Evolutionary conservation across 2,797 vertebrate genomes (phyloP).

Genomic region (Siniperca undulata): DNA sequence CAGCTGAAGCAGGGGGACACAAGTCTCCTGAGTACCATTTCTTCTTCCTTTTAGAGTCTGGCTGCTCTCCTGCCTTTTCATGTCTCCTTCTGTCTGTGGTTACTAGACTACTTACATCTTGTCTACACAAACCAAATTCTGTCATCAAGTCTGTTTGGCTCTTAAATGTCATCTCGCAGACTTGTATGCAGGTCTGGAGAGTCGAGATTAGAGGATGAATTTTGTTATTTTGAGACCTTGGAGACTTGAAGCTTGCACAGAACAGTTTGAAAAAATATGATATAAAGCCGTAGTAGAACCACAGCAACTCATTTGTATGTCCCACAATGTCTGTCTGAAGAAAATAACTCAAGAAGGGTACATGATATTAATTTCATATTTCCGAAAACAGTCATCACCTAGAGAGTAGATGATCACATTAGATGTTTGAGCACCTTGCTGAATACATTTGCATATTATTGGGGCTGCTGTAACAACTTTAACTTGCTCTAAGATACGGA

Average conservation of each 20-base stretch:
- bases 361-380: conserved; percentile 23
- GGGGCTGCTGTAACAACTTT: conserved; percentile 18
- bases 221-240: conserved; percentile 32
- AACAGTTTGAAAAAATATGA: conserved; percentile 12
- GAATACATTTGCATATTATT: conserved; percentile 52
- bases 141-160: conserved; percentile 54
- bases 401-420: conserved; percentile 31
- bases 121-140: conserved; percentile 42
- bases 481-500: conserved; percentile 7
- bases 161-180: conserved; percentile 24
- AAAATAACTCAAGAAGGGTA: conserved; percentile 7
- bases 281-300: conserved; percentile 9
- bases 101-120: conserved; percentile 38
- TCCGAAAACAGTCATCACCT: conserved; percentile 19
- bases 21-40: conserved; percentile 24
- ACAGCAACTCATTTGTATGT: conserved; percentile 18
- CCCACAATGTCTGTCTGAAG: conserved; percentile 5
- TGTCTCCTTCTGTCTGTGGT: conserved; percentile 27
- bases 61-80: conserved; percentile 19
- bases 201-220: conserved; percentile 41
- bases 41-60: conserved; percentile 33
- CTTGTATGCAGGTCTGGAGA: conserved; percentile 27
- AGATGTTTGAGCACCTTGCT: conserved; percentile 25
- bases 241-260: conserved; percentile 17
- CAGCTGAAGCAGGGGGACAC: conserved; percentile 12